Percentiles rank a stretch among this genome's conserved stretches.
These are phyloP conservation scores for Mesorhabditis belari DNA, from an alignment of 2,888 invertebrate species.

Conservation along the genomic window DNA sequence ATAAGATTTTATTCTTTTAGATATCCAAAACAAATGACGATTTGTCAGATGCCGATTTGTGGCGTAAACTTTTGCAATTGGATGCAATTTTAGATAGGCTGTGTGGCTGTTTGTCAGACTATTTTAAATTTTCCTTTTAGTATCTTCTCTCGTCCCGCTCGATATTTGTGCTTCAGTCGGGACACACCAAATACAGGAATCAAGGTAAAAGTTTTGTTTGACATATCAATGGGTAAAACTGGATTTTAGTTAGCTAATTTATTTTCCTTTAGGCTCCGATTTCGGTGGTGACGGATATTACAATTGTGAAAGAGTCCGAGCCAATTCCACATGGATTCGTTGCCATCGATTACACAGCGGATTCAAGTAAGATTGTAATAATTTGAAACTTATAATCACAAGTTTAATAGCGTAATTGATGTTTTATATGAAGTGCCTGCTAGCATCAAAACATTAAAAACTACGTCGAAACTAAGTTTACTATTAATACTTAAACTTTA, in stretches of 20 bases:
- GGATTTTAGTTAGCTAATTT: background rate
- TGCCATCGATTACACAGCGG: conserved; percentile 76
- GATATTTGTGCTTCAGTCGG: conserved; percentile 44
- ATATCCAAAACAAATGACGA: conserved; percentile 83
- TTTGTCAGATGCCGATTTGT: conserved; percentile 81
- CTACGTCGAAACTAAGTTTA: background rate
- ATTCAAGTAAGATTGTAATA: conserved; percentile 60
- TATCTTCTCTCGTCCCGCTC: conserved; percentile 27
- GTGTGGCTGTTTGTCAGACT: background rate
- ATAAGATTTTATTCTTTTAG: conserved; percentile 55
- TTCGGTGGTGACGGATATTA: conserved; percentile 67
- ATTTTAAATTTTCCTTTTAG: background rate
- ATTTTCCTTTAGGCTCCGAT: conserved; percentile 27
- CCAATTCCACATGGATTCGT: conserved; percentile 80
- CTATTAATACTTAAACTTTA: background rate
- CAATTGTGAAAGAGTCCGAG: conserved; percentile 78
- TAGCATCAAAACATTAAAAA: background rate
- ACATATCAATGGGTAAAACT: no score
- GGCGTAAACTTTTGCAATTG: conserved; percentile 63
- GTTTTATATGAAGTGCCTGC: background rate
- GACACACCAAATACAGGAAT: conserved; percentile 23
- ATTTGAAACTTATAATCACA: background rate
- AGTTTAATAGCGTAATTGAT: no score
- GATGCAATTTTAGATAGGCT: conserved; percentile 10
- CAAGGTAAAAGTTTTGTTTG: conserved; percentile 3